Evolutionary conservation across 2,797 vertebrate species (phyloP).

Genomic region (Peromyscus nudipes): DNA sequence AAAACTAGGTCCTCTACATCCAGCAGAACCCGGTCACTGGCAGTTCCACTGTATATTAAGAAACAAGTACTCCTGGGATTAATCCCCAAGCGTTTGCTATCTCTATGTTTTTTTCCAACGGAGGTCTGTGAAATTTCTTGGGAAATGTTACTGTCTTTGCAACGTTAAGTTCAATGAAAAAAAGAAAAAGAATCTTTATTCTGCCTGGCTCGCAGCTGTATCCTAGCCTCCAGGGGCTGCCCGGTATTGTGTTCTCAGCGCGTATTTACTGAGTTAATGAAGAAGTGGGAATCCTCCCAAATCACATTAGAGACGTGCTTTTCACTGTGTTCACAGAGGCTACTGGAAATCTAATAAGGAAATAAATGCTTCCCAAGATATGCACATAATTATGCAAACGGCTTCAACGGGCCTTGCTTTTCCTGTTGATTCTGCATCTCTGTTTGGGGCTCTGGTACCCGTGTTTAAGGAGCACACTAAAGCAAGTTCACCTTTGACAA

Average conservation of each 20-base stretch:
- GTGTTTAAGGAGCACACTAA: background rate
- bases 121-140: slow-evolving; percentile 60
- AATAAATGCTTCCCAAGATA: background rate
- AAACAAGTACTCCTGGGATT: background rate
- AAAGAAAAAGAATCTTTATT: slow-evolving; percentile 26
- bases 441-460: background rate
- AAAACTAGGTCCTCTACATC: slow-evolving; percentile 17
- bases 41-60: background rate
- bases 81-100: slow-evolving; percentile 30
- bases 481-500: slow-evolving; percentile 4
- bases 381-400: background rate
- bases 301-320: background rate
- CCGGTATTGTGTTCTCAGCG: background rate
- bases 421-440: background rate
- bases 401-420: background rate
- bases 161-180: background rate
- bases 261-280: slow-evolving; percentile 61
- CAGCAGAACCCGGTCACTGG: background rate
- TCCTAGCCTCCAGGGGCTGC: background rate
- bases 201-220: slow-evolving; percentile 38
- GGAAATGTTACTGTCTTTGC: slow-evolving; percentile 61
- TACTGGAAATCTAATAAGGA: slow-evolving; percentile 35
- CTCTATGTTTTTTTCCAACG: slow-evolving; percentile 45
- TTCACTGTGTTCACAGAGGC: slow-evolving; percentile 37
- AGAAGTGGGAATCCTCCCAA: slow-evolving; percentile 45